Percentiles rank a stretch among this genome's conserved stretches.
phyloP scores from a whole-genome alignment of 2,797 vertebrate genomes.

The Etheostoma nigrum region DNA sequence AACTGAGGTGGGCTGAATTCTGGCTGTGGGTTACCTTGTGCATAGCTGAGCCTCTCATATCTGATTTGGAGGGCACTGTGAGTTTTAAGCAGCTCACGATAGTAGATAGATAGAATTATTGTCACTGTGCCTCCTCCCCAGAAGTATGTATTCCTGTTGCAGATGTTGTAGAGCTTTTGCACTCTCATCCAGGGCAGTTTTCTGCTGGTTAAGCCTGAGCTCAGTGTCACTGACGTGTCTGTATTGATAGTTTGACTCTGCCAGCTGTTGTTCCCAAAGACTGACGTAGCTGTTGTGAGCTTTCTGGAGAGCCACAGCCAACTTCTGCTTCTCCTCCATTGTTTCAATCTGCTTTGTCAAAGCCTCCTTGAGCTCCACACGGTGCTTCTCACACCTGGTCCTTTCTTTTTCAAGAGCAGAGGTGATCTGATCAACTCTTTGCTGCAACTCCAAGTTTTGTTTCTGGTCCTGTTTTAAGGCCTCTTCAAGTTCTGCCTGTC shows the following conservation, averaged over 20 bases:
- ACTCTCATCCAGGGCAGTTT: background rate
- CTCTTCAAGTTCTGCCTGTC: background rate
- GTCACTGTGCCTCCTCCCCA: background rate
- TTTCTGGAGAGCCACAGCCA: background rate
- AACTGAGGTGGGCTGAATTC: background rate
- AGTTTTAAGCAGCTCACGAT: background rate
- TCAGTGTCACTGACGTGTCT: background rate
- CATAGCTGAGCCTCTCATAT: background rate
- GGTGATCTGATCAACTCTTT: background rate
- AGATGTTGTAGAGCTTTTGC: background rate
- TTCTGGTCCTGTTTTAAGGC: background rate
- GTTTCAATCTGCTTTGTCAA: background rate
- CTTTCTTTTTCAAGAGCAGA: background rate
- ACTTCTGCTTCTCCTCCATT: background rate
- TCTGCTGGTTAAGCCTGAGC: background rate
- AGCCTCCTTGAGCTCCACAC: background rate
- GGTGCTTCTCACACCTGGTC: rapidly evolving
- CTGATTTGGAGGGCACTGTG: background rate
- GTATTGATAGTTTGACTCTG: no score
- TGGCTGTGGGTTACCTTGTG: background rate
- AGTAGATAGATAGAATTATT: background rate
- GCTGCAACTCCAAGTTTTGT: background rate
- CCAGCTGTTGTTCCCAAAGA: background rate
- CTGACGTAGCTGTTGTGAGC: background rate
- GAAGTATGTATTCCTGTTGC: background rate